These are phyloP conservation scores for Halcyon badia DNA, from an alignment of 2,797 vertebrate species.

Conservation along the genomic window DNA sequence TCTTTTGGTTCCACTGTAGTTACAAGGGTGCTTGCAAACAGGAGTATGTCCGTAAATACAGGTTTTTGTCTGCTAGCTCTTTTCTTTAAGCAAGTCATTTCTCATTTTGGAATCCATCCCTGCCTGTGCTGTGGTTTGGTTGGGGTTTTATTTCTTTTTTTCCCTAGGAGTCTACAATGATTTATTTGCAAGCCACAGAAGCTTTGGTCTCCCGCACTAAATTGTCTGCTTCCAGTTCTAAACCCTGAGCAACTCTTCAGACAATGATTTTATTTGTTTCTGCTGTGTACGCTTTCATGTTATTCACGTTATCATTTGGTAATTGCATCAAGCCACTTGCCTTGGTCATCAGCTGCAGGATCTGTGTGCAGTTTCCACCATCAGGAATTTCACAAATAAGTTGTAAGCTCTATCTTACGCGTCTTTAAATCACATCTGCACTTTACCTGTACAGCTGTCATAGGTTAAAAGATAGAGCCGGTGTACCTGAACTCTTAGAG, in stretches of 20 bases:
- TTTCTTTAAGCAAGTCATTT: not conserved
- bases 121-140: not conserved
- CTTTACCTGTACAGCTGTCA: not conserved
- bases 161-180: not conserved
- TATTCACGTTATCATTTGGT: constrained; percentile 1
- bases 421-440: not conserved
- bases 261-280: constrained; percentile 42
- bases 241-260: not conserved
- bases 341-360: constrained; percentile 15
- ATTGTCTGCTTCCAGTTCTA: constrained; percentile 16
- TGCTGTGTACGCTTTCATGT: not conserved
- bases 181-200: constrained; percentile 6
- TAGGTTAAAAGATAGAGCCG: not conserved
- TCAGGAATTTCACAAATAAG: not conserved
- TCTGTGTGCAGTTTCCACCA: not conserved
- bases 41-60: not conserved
- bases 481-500: not conserved
- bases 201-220: not conserved
- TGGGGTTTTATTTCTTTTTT: not conserved
- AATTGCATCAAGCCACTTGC: constrained; percentile 9
- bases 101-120: constrained; percentile 2
- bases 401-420: not conserved
- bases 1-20: not conserved
- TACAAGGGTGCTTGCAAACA: not conserved
- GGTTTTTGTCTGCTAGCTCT: not conserved